phyloP scores from a whole-genome alignment of 2,888 invertebrate genomes.

The Euclidia mi region DNA sequence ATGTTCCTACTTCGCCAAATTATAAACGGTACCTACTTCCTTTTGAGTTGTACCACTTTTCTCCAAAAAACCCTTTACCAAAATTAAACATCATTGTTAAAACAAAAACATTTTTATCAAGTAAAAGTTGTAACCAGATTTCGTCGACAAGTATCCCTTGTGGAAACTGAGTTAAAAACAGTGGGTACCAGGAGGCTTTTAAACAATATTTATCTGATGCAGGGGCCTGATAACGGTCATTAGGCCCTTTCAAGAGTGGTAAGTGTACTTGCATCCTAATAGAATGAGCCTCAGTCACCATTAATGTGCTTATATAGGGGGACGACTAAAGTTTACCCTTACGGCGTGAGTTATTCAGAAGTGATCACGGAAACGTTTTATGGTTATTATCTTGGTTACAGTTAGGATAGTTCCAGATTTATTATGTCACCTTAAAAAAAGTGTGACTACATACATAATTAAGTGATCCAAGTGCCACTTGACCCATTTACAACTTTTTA shows the following conservation, averaged over 20 bases:
- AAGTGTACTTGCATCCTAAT: slow-evolving; percentile 49
- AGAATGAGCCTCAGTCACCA: slow-evolving; percentile 33
- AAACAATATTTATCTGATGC: slow-evolving; percentile 56
- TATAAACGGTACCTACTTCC: too few species aligned
- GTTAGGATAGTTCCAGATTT: too few species aligned
- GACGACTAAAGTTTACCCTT: slow-evolving; percentile 28
- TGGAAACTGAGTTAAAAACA: slow-evolving; percentile 16
- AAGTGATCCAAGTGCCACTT: too few species aligned
- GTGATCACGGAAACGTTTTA: not conserved
- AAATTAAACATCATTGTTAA: slow-evolving; percentile 11
- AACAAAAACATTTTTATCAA: slow-evolving; percentile 17
- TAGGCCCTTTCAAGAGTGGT: slow-evolving; percentile 39
- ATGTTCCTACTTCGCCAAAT: too few species aligned
- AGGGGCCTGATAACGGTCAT: slow-evolving; percentile 52
- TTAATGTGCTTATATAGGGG: slow-evolving; percentile 38
- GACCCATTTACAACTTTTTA: too few species aligned
- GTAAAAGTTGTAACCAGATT: slow-evolving; percentile 29
- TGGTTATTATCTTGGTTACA: too few species aligned
- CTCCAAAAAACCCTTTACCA: not conserved
- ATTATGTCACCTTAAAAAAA: too few species aligned
- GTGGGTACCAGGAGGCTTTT: slow-evolving; percentile 33
- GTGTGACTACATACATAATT: too few species aligned
- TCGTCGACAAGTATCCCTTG: slow-evolving; percentile 28
- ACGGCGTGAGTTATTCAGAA: slow-evolving; percentile 27
- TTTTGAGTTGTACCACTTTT: too few species aligned